Percentiles rank a stretch among this genome's conserved stretches.
phyloP scores from a whole-genome alignment of 2,888 invertebrate genomes.

The Hyposoter didymator region DNA sequence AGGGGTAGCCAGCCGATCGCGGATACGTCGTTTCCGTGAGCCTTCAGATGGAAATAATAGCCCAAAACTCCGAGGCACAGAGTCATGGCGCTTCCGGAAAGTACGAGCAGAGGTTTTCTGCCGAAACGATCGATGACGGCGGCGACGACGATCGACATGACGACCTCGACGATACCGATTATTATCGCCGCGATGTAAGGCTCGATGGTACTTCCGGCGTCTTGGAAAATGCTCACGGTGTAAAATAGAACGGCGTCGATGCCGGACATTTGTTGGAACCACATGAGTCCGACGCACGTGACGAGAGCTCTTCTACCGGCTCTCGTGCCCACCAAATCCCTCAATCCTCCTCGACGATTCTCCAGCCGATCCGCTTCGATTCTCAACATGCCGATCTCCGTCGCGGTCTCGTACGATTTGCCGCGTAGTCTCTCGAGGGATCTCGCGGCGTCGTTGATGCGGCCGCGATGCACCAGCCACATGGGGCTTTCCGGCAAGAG shows the following conservation, averaged over 20 bases:
- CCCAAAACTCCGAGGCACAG: conserved; percentile 81
- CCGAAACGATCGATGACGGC: conserved; percentile 85
- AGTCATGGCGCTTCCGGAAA: conserved; percentile 84
- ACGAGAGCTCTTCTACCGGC: conserved; percentile 83
- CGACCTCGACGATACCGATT: conserved; percentile 85
- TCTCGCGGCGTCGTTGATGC: conserved; percentile 72
- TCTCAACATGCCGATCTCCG: conserved; percentile 74
- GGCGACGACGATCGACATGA: conserved; percentile 81
- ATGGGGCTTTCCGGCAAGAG: conserved; percentile 79
- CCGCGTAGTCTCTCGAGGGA: conserved; percentile 75
- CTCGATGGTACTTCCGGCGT: conserved; percentile 82
- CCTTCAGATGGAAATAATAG: conserved; percentile 80
- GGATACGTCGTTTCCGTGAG: conserved; percentile 72
- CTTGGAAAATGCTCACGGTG: conserved; percentile 82
- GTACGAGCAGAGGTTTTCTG: conserved; percentile 85
- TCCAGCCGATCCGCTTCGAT: conserved; percentile 77
- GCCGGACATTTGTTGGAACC: conserved; percentile 85
- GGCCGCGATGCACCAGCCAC: conserved; percentile 77
- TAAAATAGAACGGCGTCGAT: conserved; percentile 84
- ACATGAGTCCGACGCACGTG: conserved; percentile 85
- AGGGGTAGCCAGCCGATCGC: conserved; percentile 84
- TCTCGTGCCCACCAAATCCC: conserved; percentile 77
- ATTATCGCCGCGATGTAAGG: conserved; percentile 84
- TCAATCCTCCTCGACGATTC: conserved; percentile 77
- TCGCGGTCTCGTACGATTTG: conserved; percentile 72